Percentiles rank a stretch among this genome's conserved stretches.
Conservation (phyloP, 2,113 vertebrate species). For the Enhydra lutris region DNA sequence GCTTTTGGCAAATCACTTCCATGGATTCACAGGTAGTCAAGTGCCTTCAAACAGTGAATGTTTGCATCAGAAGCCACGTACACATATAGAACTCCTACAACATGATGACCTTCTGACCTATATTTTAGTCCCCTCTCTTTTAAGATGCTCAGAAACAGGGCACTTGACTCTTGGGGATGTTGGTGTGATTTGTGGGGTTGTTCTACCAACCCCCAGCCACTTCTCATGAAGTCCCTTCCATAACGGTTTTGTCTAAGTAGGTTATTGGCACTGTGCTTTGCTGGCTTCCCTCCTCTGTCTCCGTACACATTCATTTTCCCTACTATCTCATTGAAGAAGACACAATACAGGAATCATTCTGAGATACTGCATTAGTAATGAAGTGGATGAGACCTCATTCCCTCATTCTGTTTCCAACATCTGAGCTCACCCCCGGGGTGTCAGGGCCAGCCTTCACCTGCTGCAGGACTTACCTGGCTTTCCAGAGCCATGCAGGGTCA, state of each 20-base stretch:
- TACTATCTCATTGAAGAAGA: conserved; percentile 21
- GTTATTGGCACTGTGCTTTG: not conserved
- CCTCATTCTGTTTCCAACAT: fast-evolving
- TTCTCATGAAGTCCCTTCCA: not conserved
- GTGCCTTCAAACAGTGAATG: not conserved
- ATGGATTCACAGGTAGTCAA: not conserved
- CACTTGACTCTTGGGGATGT: not conserved
- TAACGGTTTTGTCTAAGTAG: not conserved
- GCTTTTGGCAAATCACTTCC: not conserved
- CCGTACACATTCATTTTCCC: not conserved
- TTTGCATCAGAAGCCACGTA: not conserved
- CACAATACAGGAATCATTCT: conserved; percentile 1
- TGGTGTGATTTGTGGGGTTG: not conserved
- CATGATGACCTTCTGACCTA: not conserved
- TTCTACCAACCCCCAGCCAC: not conserved
- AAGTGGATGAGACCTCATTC: not conserved
- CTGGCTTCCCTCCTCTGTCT: not conserved
- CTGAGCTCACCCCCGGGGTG: not conserved
- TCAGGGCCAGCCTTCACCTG: not conserved
- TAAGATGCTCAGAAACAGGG: not conserved
- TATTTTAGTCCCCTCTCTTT: not conserved
- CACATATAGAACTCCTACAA: not conserved
- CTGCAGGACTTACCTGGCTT: not conserved
- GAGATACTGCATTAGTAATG: not conserved
- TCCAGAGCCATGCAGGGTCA: not conserved